Evolutionary conservation across 2,113 vertebrate species (phyloP).

Genomic region (Callipepla californica): DNA sequence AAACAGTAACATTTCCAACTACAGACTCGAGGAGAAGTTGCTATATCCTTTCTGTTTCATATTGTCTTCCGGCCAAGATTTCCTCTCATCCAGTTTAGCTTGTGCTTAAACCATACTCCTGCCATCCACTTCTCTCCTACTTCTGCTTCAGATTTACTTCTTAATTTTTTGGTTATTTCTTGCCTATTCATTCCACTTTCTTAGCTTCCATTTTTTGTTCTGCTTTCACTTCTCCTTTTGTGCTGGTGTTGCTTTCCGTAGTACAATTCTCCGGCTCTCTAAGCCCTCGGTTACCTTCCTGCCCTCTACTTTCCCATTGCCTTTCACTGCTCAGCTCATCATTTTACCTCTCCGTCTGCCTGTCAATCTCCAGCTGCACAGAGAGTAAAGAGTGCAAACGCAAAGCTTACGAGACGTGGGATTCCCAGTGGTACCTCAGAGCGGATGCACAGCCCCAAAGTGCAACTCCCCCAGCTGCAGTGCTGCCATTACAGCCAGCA

Average conservation of each 20-base stretch:
- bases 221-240: neutral
- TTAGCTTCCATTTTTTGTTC: neutral
- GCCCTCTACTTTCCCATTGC: neutral
- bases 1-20: neutral
- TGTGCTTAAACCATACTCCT: neutral
- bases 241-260: neutral
- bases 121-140: neutral
- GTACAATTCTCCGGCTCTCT: fast-evolving
- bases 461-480: conserved; percentile 33
- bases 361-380: fast-evolving
- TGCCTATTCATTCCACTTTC: neutral
- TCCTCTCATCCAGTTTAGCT: neutral
- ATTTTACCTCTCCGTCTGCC: conserved; percentile 2
- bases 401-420: neutral
- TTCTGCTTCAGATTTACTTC: neutral
- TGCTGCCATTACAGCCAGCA: conserved; percentile 43
- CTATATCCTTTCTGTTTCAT: neutral
- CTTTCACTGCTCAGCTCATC: neutral
- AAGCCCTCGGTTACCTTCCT: neutral
- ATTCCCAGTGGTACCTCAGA: neutral
- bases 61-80: neutral
- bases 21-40: conserved; percentile 9
- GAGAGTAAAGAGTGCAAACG: fast-evolving
- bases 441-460: neutral
- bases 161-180: neutral